Conservation (phyloP, 2,113 vertebrate species). For the Xenopus borealis region DNA sequence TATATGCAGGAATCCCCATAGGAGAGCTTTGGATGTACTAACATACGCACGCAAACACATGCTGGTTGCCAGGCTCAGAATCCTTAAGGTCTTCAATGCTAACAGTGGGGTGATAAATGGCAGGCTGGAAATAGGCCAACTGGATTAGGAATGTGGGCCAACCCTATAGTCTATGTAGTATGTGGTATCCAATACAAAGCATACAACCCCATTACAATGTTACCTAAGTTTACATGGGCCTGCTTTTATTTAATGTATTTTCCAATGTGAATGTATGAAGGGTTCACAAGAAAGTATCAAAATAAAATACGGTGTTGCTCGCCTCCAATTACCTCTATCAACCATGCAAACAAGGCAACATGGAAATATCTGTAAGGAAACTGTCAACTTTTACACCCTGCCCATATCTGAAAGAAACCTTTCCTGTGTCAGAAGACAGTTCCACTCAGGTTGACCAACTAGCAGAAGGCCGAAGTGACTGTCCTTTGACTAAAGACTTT, state of each 20-base stretch:
- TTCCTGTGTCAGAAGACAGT: neutral
- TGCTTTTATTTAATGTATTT: neutral
- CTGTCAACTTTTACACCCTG: neutral
- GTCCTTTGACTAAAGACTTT: neutral
- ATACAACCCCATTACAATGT: neutral
- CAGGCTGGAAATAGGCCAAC: neutral
- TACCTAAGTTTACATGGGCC: conserved; percentile 11
- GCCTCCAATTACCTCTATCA: neutral
- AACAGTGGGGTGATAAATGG: neutral
- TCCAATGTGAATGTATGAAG: neutral
- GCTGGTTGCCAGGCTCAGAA: neutral
- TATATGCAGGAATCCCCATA: conserved; percentile 55
- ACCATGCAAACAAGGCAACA: neutral
- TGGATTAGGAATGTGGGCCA: conserved; percentile 10
- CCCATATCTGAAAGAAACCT: neutral
- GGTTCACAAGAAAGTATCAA: neutral
- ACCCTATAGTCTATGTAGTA: conserved; percentile 25
- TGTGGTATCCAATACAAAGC: conserved; percentile 38
- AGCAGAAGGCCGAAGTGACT: neutral
- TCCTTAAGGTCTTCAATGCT: neutral
- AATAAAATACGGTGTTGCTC: neutral
- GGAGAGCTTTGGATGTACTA: conserved; percentile 46
- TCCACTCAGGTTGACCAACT: neutral
- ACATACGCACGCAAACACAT: neutral
- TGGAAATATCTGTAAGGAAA: neutral